Conservation (phyloP, 2,888 invertebrate species). For the Aphrophora alni region DNA sequence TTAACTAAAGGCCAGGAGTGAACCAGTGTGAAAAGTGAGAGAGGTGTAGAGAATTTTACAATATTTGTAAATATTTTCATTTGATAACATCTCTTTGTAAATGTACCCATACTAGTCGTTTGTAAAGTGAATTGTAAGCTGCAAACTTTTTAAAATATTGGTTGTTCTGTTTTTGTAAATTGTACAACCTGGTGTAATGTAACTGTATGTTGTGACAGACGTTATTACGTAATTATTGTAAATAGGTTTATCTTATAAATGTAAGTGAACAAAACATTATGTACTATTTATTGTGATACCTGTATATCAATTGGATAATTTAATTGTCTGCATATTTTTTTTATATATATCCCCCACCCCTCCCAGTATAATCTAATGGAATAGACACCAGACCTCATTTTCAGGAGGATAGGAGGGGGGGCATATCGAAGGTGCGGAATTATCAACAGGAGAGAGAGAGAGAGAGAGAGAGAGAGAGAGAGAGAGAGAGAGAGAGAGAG, state of each 20-base stretch:
- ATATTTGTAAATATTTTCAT: not conserved
- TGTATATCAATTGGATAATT: no score
- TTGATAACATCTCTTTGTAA: not conserved
- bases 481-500: no score
- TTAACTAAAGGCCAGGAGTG: not conserved
- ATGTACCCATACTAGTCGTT: not conserved
- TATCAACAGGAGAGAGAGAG: no score
- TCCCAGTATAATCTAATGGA: no score
- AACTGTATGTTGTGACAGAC: not conserved
- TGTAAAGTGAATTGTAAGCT: not conserved
- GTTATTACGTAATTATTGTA: not conserved
- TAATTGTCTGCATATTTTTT: no score
- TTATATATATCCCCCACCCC: no score
- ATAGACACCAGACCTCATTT: no score
- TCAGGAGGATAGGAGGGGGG: no score
- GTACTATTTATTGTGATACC: not conserved
- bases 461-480: no score
- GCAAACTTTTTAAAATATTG: not conserved
- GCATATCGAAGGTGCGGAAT: no score
- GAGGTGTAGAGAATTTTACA: no score
- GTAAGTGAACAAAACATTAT: not conserved
- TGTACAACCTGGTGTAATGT: not conserved
- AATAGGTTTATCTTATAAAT: not conserved
- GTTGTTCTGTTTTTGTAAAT: not conserved
- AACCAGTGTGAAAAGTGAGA: no score